Evolutionary conservation across 1,140 invertebrate species (phyloP).

Genomic region (Aphelinus certus): DNA sequence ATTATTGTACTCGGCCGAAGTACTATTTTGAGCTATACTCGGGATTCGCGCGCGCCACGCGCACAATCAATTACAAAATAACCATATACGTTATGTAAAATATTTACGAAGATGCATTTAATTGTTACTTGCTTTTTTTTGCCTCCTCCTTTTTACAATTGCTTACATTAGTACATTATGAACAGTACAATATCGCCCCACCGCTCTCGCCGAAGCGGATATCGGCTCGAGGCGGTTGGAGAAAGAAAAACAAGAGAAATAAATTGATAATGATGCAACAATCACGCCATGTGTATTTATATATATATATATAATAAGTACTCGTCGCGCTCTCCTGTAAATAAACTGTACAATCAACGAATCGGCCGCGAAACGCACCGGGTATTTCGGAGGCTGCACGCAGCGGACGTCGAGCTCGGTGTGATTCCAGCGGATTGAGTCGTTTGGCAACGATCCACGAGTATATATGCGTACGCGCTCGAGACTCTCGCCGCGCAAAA

Average conservation of each 20-base stretch:
- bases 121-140: constrained; percentile 11
- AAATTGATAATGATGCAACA: constrained; percentile 19
- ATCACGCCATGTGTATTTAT: constrained; percentile 9
- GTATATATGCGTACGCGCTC: too few species aligned
- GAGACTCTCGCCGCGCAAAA: too few species aligned
- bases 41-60: constrained; percentile 8
- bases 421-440: too few species aligned
- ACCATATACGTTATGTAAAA: constrained; percentile 31
- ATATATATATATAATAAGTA: too few species aligned
- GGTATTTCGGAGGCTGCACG: background rate
- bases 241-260: background rate
- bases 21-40: constrained; percentile 22
- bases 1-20: constrained; percentile 38
- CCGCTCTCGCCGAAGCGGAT: too few species aligned
- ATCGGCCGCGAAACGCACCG: background rate
- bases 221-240: background rate
- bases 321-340: background rate
- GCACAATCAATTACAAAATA: constrained; percentile 32
- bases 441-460: too few species aligned
- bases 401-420: background rate
- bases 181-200: background rate
- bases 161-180: constrained; percentile 14
- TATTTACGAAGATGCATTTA: constrained; percentile 32
- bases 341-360: background rate
- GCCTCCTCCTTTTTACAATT: constrained; percentile 17